Evolutionary conservation across 2,797 vertebrate genomes (phyloP).

Genomic region (Clarias pachynema): DNA sequence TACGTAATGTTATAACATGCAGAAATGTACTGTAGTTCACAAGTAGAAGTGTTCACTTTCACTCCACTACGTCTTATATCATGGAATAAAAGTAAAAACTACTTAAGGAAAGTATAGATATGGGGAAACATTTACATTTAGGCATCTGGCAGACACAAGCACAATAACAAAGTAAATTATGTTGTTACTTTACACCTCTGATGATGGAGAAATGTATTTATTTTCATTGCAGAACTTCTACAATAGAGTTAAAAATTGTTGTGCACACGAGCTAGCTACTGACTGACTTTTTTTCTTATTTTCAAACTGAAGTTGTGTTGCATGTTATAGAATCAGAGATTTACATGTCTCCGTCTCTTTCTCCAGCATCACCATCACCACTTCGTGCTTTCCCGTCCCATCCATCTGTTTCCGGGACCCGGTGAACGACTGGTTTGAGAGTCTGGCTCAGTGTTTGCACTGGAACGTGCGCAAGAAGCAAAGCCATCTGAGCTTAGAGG

Average conservation of each 20-base stretch:
- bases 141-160: too few relatives aligned
- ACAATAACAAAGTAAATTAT: too few relatives aligned
- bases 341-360: background rate
- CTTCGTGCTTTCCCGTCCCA: constrained; percentile 80
- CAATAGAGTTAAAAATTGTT: background rate
- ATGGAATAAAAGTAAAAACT: too few relatives aligned
- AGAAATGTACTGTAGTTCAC: too few relatives aligned
- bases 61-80: too few relatives aligned
- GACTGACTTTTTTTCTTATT: background rate
- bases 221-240: background rate
- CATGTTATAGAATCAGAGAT: background rate
- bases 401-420: constrained; percentile 83
- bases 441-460: constrained; percentile 82
- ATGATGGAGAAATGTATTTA: background rate
- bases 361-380: constrained; percentile 80
- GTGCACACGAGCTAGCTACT: background rate
- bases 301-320: background rate
- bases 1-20: too few relatives aligned
- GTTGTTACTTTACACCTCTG: too few relatives aligned
- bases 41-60: too few relatives aligned
- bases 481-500: constrained; percentile 64
- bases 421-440: constrained; percentile 86
- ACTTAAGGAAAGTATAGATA: too few relatives aligned
- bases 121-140: too few relatives aligned
- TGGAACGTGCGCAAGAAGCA: constrained; percentile 84